These are phyloP conservation scores for Conchocele bisecta DNA, from an alignment of 2,888 invertebrate genomes.

Conservation along the genomic window DNA sequence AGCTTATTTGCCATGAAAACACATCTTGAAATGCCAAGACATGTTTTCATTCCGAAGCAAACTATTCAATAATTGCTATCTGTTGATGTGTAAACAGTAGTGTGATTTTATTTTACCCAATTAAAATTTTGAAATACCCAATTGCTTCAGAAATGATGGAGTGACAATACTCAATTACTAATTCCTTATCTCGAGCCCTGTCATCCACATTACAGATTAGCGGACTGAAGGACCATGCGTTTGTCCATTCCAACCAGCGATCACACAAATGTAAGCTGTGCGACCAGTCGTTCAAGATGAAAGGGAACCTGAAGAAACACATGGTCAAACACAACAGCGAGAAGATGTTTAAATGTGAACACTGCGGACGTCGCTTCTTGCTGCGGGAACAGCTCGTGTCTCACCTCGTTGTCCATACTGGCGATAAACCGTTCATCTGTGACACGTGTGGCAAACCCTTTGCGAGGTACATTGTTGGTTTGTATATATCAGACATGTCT, in stretches of 20 bases:
- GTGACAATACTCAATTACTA: no score
- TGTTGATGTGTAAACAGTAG: no score
- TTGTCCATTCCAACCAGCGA: slow-evolving; percentile 1
- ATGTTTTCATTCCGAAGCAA: no score
- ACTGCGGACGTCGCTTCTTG: background rate
- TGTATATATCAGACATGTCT: no score
- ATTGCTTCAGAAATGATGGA: no score
- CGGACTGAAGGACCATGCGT: background rate
- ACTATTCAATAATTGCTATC: no score
- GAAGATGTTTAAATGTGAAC: slow-evolving; percentile 3
- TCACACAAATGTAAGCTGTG: background rate
- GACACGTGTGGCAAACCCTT: slow-evolving; percentile 12
- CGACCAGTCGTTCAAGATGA: background rate
- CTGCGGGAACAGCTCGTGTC: slow-evolving; percentile 3
- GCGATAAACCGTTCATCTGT: slow-evolving; percentile 5
- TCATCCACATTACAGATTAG: slow-evolving; percentile 2
- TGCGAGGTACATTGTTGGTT: no score
- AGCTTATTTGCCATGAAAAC: no score
- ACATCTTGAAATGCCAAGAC: no score
- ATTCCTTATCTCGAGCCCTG: no score
- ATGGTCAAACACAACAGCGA: background rate
- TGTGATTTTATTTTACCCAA: no score
- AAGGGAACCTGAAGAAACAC: background rate
- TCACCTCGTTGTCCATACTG: slow-evolving; percentile 2
- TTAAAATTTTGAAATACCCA: no score